A percentile compares a stretch with the other conserved stretches of the same genome.
phyloP scores from a whole-genome alignment of 1,140 invertebrate genomes.

The Stenopsyche tienmushanensis region DNA sequence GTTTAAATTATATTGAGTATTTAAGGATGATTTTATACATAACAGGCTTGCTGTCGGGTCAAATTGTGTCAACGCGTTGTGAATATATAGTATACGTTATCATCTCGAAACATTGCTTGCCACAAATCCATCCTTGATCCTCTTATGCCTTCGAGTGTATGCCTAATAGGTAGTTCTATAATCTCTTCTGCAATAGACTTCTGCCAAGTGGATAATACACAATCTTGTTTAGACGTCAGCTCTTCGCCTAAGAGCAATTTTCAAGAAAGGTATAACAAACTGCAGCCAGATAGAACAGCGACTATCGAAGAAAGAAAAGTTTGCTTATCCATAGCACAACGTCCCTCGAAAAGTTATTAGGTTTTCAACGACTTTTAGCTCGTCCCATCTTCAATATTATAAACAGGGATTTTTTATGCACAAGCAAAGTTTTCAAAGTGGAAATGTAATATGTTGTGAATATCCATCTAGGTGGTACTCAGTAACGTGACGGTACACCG shows the following conservation, averaged over 20 bases:
- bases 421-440: background rate
- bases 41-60: background rate
- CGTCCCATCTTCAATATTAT: no score
- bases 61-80: background rate
- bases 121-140: conserved; percentile 9
- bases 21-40: background rate
- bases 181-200: background rate
- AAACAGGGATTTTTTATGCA: no score
- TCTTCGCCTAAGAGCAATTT: no score
- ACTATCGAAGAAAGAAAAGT: no score
- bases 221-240: no score
- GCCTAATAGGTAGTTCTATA: background rate
- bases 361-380: no score
- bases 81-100: background rate
- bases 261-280: no score
- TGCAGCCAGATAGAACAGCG: no score
- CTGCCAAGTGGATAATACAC: no score
- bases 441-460: background rate
- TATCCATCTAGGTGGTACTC: background rate
- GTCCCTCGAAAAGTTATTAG: no score
- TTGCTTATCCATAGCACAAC: no score
- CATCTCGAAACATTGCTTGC: conserved; percentile 1
- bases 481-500: background rate
- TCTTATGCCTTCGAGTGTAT: background rate
- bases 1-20: no score